These are phyloP conservation scores for Chaetodon trifascialis DNA, from an alignment of 2,113 vertebrate species.

Conservation along the genomic window DNA sequence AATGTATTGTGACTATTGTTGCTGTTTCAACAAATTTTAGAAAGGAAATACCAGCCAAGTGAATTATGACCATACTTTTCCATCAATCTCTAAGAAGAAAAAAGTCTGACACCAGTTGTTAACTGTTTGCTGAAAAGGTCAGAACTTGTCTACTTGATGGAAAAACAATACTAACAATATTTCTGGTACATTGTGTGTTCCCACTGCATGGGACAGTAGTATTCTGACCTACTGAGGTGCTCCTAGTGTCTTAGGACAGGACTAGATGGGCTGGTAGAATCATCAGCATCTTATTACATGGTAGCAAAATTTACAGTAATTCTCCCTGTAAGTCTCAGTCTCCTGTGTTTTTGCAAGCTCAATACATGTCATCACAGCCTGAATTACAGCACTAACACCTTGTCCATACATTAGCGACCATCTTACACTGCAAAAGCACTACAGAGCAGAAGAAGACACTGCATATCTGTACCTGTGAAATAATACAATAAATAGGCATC, in stretches of 20 bases:
- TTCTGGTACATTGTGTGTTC: slow-evolving; percentile 12
- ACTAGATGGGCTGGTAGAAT: slow-evolving; percentile 55
- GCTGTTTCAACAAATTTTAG: slow-evolving; percentile 59
- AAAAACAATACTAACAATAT: not conserved
- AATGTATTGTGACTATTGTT: slow-evolving; percentile 58
- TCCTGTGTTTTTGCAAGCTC: slow-evolving; percentile 26
- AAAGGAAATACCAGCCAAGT: slow-evolving; percentile 50
- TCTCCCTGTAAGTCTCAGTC: slow-evolving; percentile 43
- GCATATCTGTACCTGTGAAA: slow-evolving; percentile 11
- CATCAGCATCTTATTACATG: slow-evolving; percentile 73
- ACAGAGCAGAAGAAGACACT: slow-evolving; percentile 4
- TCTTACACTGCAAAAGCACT: slow-evolving; percentile 29
- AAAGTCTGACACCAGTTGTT: not conserved
- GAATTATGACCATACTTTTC: slow-evolving; percentile 36
- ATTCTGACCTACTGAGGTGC: slow-evolving; percentile 6
- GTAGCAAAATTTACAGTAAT: slow-evolving; percentile 50
- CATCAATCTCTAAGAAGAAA: slow-evolving; percentile 18
- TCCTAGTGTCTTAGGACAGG: not conserved
- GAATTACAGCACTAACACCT: slow-evolving; percentile 58
- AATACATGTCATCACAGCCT: slow-evolving; percentile 37
- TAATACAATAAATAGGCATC: slow-evolving; percentile 18
- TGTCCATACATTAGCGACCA: slow-evolving; percentile 46
- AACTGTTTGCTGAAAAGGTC: slow-evolving; percentile 6
- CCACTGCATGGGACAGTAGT: not conserved
- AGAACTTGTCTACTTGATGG: not conserved